Percentiles rank a stretch among this genome's conserved stretches.
Conservation (phyloP, 2,797 vertebrate genomes). For the Pangasius sanitwongsei region DNA sequence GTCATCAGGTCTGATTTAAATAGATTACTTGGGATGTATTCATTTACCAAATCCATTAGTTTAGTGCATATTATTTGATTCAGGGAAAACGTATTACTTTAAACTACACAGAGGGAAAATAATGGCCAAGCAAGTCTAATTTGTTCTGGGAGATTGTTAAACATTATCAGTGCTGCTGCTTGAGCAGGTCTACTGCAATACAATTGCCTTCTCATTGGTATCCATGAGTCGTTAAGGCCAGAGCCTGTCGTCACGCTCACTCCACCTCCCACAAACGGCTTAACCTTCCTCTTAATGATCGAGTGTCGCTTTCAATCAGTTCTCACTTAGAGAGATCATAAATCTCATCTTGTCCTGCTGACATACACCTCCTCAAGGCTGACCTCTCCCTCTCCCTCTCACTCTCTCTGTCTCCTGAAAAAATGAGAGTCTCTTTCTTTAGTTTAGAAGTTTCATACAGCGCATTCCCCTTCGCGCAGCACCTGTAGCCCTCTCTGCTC, state of each 20-base stretch:
- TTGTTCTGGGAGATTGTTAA: background rate
- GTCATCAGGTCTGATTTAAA: background rate
- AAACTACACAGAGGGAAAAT: constrained; percentile 15
- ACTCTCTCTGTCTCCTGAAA: background rate
- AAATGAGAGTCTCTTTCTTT: background rate
- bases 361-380: constrained; percentile 44
- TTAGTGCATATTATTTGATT: constrained; percentile 1
- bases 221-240: background rate
- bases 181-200: background rate
- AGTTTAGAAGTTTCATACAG: constrained; percentile 8
- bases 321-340: constrained; percentile 48
- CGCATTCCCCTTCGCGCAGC: constrained; percentile 6
- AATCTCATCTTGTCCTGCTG: constrained; percentile 38
- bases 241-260: constrained; percentile 16
- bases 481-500: background rate
- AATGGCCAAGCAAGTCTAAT: background rate
- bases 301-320: constrained; percentile 49
- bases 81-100: constrained; percentile 1
- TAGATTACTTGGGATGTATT: background rate
- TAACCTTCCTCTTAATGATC: constrained; percentile 46
- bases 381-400: constrained; percentile 16
- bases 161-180: constrained; percentile 17
- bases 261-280: constrained; percentile 22
- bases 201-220: constrained; percentile 21
- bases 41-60: background rate